A percentile compares a stretch with the other conserved stretches of the same genome.
These are phyloP conservation scores for Tachina fera DNA, from an alignment of 2,888 invertebrate genomes.

Conservation along the genomic window DNA sequence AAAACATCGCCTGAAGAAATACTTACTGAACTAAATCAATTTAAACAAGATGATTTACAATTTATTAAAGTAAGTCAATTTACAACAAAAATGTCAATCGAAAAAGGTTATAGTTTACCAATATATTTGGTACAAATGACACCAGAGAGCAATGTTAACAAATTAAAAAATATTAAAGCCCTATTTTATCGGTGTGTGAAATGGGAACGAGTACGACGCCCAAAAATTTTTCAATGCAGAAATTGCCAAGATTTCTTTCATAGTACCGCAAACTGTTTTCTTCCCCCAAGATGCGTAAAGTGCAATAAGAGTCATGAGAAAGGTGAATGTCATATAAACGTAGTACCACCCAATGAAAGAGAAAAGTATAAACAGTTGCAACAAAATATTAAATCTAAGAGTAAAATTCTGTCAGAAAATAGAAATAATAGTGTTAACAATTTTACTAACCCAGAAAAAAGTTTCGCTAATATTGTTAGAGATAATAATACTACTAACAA, in stretches of 20 bases:
- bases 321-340: no score
- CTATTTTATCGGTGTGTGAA: not conserved
- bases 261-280: not conserved
- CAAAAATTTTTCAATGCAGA: not conserved
- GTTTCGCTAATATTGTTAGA: no score
- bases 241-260: not conserved
- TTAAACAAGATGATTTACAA: not conserved
- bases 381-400: not conserved
- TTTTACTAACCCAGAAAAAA: no score
- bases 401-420: no score
- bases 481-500: no score
- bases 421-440: no score
- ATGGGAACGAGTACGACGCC: not conserved
- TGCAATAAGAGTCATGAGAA: not conserved
- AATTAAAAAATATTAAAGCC: not conserved
- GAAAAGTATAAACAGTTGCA: not conserved
- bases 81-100: not conserved
- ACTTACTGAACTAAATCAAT: not conserved
- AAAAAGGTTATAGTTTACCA: not conserved
- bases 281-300: not conserved
- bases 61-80: not conserved
- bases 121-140: not conserved
- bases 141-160: not conserved
- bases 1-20: not conserved
- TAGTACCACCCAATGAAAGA: not conserved